Percentiles rank a stretch among this genome's conserved stretches.
Conservation (phyloP, 2,797 vertebrate genomes). For the Halcyon smyrnensis region DNA sequence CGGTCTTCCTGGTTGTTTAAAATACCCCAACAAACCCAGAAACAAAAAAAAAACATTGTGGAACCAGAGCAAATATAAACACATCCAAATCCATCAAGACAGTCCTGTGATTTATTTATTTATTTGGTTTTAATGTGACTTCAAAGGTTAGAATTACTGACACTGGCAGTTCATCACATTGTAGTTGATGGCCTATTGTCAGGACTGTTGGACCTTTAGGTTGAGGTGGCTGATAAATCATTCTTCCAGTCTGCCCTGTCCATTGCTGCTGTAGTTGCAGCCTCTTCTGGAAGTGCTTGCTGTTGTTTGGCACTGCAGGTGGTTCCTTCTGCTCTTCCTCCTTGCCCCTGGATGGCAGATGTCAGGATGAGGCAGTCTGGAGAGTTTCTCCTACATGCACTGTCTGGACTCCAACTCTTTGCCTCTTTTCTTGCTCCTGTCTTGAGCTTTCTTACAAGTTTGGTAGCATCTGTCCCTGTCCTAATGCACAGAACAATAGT, state of each 20-base stretch:
- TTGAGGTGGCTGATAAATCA: background rate
- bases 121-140: background rate
- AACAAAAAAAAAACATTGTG: accelerated
- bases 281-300: background rate
- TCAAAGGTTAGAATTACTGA: background rate
- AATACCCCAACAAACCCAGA: background rate
- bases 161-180: background rate
- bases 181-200: background rate
- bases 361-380: background rate
- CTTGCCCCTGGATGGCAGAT: background rate
- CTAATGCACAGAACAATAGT: background rate
- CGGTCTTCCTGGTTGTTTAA: background rate
- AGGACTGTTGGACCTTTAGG: background rate
- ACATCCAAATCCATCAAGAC: background rate
- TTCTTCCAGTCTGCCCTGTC: background rate
- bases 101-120: background rate
- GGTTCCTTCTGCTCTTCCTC: background rate
- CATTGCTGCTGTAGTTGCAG: background rate
- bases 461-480: background rate
- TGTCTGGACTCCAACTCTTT: background rate
- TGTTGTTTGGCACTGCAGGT: background rate
- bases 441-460: background rate
- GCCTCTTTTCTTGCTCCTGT: background rate
- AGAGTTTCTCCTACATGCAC: background rate
- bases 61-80: background rate